phyloP scores from a whole-genome alignment of 2,113 vertebrate genomes.

The Hippocampus mohnikei region DNA sequence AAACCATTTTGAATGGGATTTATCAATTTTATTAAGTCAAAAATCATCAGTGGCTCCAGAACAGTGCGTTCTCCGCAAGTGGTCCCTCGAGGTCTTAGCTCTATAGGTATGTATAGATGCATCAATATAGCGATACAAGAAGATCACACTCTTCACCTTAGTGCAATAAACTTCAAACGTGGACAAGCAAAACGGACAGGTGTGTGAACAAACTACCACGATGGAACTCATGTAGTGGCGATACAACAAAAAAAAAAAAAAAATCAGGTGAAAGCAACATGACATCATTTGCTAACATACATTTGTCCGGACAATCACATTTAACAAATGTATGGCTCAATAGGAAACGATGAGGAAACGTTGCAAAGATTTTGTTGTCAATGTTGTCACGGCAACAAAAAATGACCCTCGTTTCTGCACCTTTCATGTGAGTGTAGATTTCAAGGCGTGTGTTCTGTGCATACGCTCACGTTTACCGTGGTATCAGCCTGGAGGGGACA shows the following conservation, averaged over 20 bases:
- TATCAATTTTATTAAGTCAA: slow-evolving; percentile 20
- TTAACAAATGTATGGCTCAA: slow-evolving; percentile 51
- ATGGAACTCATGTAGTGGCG: slow-evolving; percentile 13
- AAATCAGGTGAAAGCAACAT: slow-evolving; percentile 26
- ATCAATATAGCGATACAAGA: slow-evolving; percentile 22
- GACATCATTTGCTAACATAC: slow-evolving; percentile 35
- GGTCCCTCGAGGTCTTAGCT: slow-evolving; percentile 36
- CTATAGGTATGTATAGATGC: not conserved
- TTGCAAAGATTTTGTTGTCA: slow-evolving; percentile 11
- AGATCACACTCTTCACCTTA: slow-evolving; percentile 37
- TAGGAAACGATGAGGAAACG: slow-evolving; percentile 33
- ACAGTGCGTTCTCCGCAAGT: slow-evolving; percentile 47
- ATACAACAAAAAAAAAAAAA: not conserved
- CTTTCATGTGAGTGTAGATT: slow-evolving; percentile 13
- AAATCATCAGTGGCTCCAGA: slow-evolving; percentile 24
- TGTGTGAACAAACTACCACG: slow-evolving; percentile 32
- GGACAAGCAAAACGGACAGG: slow-evolving; percentile 29
- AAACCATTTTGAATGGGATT: slow-evolving; percentile 25
- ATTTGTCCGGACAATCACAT: slow-evolving; percentile 40
- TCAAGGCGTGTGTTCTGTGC: not conserved
- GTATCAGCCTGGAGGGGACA: slow-evolving; percentile 49
- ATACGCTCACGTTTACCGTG: slow-evolving; percentile 18
- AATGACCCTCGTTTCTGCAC: slow-evolving; percentile 26
- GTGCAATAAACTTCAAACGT: slow-evolving; percentile 48
- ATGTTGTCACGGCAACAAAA: slow-evolving; percentile 26